Evolutionary conservation across 2,888 invertebrate species (phyloP), one percentile per base, ranked within the genome.

Genomic region (Omphaloscelis lunosa): DNA sequence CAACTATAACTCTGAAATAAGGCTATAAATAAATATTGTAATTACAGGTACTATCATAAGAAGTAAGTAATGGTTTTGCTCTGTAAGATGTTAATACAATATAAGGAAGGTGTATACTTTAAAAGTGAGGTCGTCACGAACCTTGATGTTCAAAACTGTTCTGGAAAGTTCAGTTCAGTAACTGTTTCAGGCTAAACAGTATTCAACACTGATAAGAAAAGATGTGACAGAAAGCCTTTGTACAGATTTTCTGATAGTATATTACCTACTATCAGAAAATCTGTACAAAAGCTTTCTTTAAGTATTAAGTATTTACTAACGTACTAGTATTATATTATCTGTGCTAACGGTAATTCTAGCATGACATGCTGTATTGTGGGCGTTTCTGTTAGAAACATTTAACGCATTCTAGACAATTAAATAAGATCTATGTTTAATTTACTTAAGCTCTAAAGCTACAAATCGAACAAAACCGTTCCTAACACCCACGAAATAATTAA

Each of bases 341-440:
- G n/a, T n/a, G n/a, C n/a, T n/a, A n/a, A 34, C 34, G 11, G 67
- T 76, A 34, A 53, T 51, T 77, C 29, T 12, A 59, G 15, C 53
- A 48, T 56, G 48, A 51, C 27, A 63, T 20, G 48, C 48, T 15
- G 15, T 15, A 51, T 53, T 59, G 65, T 79, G 73, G 78, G 78
- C 78, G 78, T 79, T 79, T 23, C 73, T 78, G 34, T 45, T 45
- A 27, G 41, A 79, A 61, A 41, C 34, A 9, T n/a, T 34, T 70
- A 8, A 34, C 12, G n/a, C 29, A 27, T n/a, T 29, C 20, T 12
- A 29, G 6, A 23, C 29, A 23, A 34, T 17, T 29, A 51, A 11
- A 12, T 29, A n/a, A 1, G 15, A 8, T 17, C 2, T 76, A 6
- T 11, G 2, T 29, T 45, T 27, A 56, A 17, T n/a, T 34, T 11